Conservation (phyloP, 2,113 vertebrate species). For the Cryptoleucopteryx plumbea region DNA sequence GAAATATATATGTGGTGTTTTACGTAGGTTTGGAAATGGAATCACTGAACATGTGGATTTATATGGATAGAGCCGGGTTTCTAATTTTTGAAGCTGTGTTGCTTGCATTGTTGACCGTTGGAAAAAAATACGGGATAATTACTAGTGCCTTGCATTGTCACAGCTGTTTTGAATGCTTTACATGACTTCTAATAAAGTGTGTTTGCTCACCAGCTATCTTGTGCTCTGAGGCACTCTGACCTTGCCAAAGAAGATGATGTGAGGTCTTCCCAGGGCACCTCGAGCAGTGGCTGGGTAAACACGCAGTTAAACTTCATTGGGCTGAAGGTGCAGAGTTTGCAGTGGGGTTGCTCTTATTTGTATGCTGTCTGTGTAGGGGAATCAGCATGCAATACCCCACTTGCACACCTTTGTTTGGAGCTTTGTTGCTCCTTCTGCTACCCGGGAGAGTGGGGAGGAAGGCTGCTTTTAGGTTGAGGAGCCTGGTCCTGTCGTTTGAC, state of each 20-base stretch:
- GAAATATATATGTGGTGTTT: constrained; percentile 8
- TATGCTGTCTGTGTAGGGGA: neutral
- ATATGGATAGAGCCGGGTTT: neutral
- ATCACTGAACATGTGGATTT: constrained; percentile 7
- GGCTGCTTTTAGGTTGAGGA: neutral
- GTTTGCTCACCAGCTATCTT: constrained; percentile 32
- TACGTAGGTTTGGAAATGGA: constrained; percentile 18
- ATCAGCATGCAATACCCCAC: neutral
- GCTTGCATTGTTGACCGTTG: neutral
- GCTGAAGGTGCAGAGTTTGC: neutral
- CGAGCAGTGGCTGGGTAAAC: constrained; percentile 46
- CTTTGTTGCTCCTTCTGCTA: neutral
- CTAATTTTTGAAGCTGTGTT: neutral
- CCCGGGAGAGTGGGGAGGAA: fast-evolving
- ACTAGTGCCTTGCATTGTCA: neutral
- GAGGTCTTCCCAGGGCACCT: constrained; percentile 50
- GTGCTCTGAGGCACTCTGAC: constrained; percentile 36
- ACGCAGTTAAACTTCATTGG: constrained; percentile 24
- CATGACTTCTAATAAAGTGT: constrained; percentile 40
- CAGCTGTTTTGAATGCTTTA: constrained; percentile 32
- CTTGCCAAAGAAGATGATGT: constrained; percentile 42
- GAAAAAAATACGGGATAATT: neutral
- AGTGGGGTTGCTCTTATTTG: neutral
- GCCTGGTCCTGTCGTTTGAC: neutral
- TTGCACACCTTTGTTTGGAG: fast-evolving